These are phyloP conservation scores for Eulemur mongoz DNA, from an alignment of 2,797 vertebrate genomes.

Conservation along the genomic window DNA sequence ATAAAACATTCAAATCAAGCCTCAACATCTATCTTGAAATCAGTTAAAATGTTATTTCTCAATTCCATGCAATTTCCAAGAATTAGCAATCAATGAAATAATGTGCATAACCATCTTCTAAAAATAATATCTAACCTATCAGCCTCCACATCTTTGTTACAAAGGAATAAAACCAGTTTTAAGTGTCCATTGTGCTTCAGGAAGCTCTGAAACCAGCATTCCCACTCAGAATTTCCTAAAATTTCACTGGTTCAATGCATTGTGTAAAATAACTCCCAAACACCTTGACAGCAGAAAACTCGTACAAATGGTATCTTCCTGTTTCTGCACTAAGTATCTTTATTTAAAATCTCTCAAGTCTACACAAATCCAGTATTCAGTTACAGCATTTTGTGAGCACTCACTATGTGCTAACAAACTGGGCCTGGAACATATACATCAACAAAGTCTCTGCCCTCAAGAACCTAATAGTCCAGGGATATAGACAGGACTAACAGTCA, in stretches of 20 bases:
- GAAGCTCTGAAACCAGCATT: background rate
- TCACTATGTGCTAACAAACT: background rate
- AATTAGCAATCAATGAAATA: conserved; percentile 26
- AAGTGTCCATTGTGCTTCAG: background rate
- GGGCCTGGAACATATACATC: background rate
- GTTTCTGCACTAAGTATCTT: background rate
- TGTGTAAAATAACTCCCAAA: background rate
- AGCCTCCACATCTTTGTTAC: background rate
- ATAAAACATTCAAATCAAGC: background rate
- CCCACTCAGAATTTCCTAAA: background rate
- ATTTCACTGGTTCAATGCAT: background rate
- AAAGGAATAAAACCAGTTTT: conserved; percentile 13
- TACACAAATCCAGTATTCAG: conserved; percentile 7
- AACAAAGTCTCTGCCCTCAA: background rate
- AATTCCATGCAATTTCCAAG: background rate
- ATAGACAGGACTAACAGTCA: background rate
- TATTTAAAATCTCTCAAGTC: conserved; percentile 5
- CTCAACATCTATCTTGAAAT: background rate
- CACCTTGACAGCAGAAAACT: background rate
- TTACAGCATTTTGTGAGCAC: background rate
- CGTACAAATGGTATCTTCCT: background rate
- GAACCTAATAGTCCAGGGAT: background rate
- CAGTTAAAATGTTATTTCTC: conserved; percentile 5
- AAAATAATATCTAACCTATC: background rate
- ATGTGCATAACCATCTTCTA: background rate